Conservation (phyloP, 2,797 vertebrate genomes). For the Clarias pachynema region DNA sequence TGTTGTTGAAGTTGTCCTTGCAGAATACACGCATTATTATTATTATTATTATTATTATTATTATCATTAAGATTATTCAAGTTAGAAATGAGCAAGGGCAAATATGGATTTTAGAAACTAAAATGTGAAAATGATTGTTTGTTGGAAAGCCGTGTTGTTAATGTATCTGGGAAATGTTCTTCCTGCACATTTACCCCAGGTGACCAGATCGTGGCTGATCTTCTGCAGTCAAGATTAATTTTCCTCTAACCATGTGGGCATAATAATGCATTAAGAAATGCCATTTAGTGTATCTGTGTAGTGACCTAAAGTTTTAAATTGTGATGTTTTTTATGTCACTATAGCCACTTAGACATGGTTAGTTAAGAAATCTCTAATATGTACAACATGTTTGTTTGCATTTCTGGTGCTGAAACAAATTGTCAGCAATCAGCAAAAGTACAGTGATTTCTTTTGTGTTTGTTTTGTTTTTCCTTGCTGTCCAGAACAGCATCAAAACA, state of each 20-base stretch:
- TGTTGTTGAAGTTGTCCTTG: not conserved
- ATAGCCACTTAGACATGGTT: not conserved
- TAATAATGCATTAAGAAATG: not conserved
- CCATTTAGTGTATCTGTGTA: not conserved
- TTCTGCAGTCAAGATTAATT: not conserved
- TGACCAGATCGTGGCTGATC: conserved; percentile 1
- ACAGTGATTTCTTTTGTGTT: not conserved
- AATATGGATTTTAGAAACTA: not conserved
- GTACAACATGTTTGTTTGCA: not conserved
- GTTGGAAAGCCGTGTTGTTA: not conserved
- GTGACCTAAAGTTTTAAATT: not conserved
- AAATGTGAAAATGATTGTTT: not conserved
- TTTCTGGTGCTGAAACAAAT: not conserved
- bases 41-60: too few species aligned
- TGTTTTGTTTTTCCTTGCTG: too few species aligned
- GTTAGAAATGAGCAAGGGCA: not conserved
- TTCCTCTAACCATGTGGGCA: not conserved
- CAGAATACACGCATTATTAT: not conserved
- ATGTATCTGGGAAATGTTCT: not conserved
- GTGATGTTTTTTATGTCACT: not conserved
- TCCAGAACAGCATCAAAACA: conserved; percentile 3
- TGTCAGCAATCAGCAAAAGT: not conserved
- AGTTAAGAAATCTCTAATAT: not conserved
- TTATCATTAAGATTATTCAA: not conserved
- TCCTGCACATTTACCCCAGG: not conserved